These are phyloP conservation scores for Geotrupes spiniger DNA, from an alignment of 2,888 invertebrate genomes.

Conservation along the genomic window DNA sequence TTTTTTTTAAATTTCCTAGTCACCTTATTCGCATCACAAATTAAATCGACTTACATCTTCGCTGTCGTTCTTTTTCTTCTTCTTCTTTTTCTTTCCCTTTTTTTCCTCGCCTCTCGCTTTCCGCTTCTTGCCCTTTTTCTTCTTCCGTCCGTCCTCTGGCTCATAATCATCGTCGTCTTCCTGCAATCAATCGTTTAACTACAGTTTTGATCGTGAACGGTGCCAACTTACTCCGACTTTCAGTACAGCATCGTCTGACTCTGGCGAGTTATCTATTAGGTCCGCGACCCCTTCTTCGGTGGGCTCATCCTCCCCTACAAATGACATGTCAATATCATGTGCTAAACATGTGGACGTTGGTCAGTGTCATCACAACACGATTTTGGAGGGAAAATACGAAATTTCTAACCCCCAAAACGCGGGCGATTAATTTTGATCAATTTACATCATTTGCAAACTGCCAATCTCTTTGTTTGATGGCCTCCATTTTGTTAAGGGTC, in stretches of 20 bases:
- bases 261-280: constrained; percentile 68
- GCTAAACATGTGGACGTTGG: constrained; percentile 46
- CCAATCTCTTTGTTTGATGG: constrained; percentile 74
- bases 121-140: constrained; percentile 92
- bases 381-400: constrained; percentile 46
- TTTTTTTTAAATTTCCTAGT: too few relatives aligned
- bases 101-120: constrained; percentile 88
- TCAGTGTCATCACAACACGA: constrained; percentile 33
- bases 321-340: constrained; percentile 26
- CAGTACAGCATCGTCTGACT: constrained; percentile 67
- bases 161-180: constrained; percentile 88
- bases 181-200: constrained; percentile 39
- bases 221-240: constrained; percentile 57
- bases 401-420: constrained; percentile 43
- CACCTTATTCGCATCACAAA: too few relatives aligned
- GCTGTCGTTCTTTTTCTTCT: constrained; percentile 90
- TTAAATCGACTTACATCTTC: constrained; percentile 64
- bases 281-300: constrained; percentile 66
- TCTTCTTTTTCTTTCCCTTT: constrained; percentile 92
- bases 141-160: constrained; percentile 78
- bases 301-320: constrained; percentile 65
- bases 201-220: too few relatives aligned
- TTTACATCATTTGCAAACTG: constrained; percentile 54
- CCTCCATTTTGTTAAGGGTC: constrained; percentile 78
- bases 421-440: too few relatives aligned